Conservation (phyloP, 2,113 vertebrate species). For the Cyanoderma ruficeps region DNA sequence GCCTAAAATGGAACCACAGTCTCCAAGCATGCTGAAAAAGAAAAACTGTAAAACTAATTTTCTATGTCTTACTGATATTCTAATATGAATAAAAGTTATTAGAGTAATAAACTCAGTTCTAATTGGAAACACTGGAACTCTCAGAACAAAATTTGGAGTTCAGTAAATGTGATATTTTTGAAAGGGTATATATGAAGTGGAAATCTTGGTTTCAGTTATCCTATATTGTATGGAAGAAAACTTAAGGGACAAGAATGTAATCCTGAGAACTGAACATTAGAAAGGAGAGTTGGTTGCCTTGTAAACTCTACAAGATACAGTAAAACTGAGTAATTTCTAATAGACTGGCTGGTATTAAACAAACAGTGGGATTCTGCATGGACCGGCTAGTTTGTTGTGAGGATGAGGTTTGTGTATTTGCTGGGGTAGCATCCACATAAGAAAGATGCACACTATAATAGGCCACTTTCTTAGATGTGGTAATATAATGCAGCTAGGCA, state of each 20-base stretch:
- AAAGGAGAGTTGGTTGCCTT: not conserved
- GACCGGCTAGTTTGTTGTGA: not conserved
- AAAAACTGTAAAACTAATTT: not conserved
- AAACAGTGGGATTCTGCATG: not conserved
- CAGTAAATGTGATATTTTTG: not conserved
- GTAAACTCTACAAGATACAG: not conserved
- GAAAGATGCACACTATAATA: not conserved
- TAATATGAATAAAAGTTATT: not conserved
- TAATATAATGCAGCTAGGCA: not conserved
- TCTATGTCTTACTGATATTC: slow-evolving; percentile 4
- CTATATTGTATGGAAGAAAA: not conserved
- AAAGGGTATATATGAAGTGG: not conserved
- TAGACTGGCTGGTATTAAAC: not conserved
- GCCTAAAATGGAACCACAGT: not conserved
- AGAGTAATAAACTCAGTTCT: slow-evolving; percentile 29
- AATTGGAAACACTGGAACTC: not conserved
- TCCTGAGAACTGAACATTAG: not conserved
- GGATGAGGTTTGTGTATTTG: not conserved
- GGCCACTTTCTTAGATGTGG: not conserved
- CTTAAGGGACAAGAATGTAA: not conserved
- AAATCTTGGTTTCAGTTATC: not conserved
- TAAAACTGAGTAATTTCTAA: not conserved
- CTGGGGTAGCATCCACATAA: not conserved
- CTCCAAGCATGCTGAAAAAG: not conserved
- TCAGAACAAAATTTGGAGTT: not conserved